A percentile compares a stretch with the other conserved stretches of the same genome.
Conservation (phyloP, 2,797 vertebrate species). For the Danio albolineatus region DNA sequence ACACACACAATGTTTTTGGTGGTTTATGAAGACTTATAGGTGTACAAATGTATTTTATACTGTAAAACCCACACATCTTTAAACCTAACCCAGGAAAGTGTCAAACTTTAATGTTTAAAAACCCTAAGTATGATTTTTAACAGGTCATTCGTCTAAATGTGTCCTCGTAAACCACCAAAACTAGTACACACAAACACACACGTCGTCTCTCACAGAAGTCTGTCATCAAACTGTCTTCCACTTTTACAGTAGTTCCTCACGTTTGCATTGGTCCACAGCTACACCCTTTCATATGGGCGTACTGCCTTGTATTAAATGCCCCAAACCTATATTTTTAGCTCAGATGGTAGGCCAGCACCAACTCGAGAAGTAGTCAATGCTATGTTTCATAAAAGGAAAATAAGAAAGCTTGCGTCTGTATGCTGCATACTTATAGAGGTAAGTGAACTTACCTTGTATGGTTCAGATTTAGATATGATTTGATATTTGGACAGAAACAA, state of each 20-base stretch:
- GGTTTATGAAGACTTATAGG: too few species aligned
- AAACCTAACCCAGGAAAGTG: too few species aligned
- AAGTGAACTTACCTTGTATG: constrained; percentile 41
- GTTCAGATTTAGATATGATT: not conserved
- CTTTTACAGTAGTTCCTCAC: not conserved
- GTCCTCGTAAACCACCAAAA: too few species aligned
- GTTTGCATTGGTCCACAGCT: constrained; percentile 38
- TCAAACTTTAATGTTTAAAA: too few species aligned
- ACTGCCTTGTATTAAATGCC: constrained; percentile 54
- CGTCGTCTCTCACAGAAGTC: constrained; percentile 5
- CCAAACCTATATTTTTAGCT: constrained; percentile 62
- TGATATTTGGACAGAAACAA: not conserved
- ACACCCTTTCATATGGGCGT: constrained; percentile 57
- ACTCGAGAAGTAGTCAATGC: constrained; percentile 43
- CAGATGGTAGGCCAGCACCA: constrained; percentile 48
- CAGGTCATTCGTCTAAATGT: too few species aligned
- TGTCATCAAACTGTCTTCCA: constrained; percentile 14
- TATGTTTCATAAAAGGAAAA: constrained; percentile 60
- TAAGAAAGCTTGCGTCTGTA: constrained; percentile 57
- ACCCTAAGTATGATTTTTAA: too few species aligned
- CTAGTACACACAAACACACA: not conserved
- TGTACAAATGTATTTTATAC: too few species aligned
- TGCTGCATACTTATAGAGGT: constrained; percentile 66
- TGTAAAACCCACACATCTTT: too few species aligned
- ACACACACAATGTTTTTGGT: too few species aligned